Percentiles rank a stretch among this genome's conserved stretches.
Conservation (phyloP, 2,113 vertebrate species). For the Gopherus flavomarginatus region DNA sequence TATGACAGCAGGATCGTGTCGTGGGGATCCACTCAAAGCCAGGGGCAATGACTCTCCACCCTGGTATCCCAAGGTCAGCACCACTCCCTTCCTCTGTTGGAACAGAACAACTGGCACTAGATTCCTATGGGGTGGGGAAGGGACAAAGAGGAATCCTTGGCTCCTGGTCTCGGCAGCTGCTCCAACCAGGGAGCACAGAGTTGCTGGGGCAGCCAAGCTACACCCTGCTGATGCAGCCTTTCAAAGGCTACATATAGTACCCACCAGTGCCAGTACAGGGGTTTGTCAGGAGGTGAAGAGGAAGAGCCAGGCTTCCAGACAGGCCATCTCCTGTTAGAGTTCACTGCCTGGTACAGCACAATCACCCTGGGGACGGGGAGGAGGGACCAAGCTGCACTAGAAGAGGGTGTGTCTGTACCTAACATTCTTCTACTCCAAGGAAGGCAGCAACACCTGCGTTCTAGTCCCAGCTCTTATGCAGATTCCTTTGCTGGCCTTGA, state of each 20-base stretch:
- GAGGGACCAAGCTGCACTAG: not conserved
- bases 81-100: not conserved
- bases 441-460: not conserved
- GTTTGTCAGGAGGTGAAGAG: not conserved
- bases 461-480: not conserved
- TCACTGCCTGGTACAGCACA: not conserved
- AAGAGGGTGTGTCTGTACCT: not conserved
- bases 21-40: not conserved
- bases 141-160: not conserved
- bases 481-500: not conserved
- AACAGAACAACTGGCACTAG: not conserved
- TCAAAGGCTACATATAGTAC: not conserved
- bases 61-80: not conserved
- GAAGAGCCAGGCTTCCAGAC: not conserved
- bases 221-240: not conserved
- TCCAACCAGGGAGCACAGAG: not conserved
- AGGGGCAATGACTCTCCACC: not conserved
- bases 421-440: not conserved
- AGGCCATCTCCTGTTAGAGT: not conserved
- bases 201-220: not conserved
- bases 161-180: not conserved
- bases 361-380: not conserved
- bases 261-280: not conserved
- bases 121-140: not conserved
- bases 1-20: not conserved